Conservation (phyloP, 2,113 vertebrate species). For the Lophotis ruficrista region DNA sequence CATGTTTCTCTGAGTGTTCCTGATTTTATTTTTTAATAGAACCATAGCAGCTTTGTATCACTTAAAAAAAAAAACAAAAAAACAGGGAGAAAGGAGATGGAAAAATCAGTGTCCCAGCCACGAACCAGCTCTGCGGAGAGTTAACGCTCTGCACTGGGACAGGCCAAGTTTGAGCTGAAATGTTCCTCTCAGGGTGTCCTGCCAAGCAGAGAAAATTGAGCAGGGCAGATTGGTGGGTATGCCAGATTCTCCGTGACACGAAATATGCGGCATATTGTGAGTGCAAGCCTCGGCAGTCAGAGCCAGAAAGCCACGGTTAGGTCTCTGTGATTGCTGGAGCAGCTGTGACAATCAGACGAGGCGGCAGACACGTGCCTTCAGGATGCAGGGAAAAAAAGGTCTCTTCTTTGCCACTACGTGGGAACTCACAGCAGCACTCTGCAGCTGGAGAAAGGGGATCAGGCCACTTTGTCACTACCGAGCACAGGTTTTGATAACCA, state of each 20-base stretch:
- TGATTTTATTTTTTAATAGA: background rate
- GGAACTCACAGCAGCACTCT: background rate
- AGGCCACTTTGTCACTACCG: background rate
- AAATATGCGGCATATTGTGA: background rate
- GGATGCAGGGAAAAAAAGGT: background rate
- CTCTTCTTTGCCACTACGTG: background rate
- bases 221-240: background rate
- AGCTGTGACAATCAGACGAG: background rate
- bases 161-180: background rate
- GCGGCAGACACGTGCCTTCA: background rate
- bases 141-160: background rate
- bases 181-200: background rate
- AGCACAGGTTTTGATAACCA: background rate
- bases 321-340: background rate
- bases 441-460: background rate
- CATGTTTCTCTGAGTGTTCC: background rate
- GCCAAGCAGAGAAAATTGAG: background rate
- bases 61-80: background rate
- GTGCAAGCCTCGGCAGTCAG: background rate
- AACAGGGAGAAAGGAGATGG: background rate
- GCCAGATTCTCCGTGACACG: background rate
- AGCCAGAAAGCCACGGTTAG: background rate
- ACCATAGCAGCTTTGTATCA: background rate
- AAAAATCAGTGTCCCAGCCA: background rate
- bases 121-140: rapidly evolving